Evolutionary conservation across 1,140 invertebrate species (phyloP).

Genomic region (Heliconius nattereri): DNA sequence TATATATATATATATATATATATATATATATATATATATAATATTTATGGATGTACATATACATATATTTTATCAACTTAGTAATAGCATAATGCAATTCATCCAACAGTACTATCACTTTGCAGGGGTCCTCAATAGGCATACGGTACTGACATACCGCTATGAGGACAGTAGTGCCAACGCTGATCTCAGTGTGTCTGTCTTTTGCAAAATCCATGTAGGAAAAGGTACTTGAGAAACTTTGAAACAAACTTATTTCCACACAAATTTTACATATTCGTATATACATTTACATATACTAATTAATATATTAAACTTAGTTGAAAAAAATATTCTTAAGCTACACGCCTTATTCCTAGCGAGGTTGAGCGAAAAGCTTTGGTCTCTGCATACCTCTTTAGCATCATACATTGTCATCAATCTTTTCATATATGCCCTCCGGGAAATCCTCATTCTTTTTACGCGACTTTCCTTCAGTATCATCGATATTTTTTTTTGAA

Average conservation of each 20-base stretch:
- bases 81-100: not conserved
- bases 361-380: no score
- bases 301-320: no score
- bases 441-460: no score
- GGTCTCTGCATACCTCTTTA: no score
- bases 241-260: constrained; percentile 33
- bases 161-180: constrained; percentile 77
- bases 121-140: constrained; percentile 77
- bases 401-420: no score
- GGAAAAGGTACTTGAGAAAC: constrained; percentile 75
- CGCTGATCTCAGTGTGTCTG: constrained; percentile 76
- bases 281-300: not conserved
- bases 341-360: no score
- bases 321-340: no score
- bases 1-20: no score
- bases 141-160: constrained; percentile 77
- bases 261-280: not conserved
- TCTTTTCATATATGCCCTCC: no score
- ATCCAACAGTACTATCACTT: constrained; percentile 40
- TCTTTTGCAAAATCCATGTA: constrained; percentile 82
- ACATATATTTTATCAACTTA: not conserved
- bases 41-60: not conserved
- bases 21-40: no score
- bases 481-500: no score
- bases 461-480: no score